These are phyloP conservation scores for Magallana ariakensis DNA, from an alignment of 1,140 invertebrate genomes.

Conservation along the genomic window DNA sequence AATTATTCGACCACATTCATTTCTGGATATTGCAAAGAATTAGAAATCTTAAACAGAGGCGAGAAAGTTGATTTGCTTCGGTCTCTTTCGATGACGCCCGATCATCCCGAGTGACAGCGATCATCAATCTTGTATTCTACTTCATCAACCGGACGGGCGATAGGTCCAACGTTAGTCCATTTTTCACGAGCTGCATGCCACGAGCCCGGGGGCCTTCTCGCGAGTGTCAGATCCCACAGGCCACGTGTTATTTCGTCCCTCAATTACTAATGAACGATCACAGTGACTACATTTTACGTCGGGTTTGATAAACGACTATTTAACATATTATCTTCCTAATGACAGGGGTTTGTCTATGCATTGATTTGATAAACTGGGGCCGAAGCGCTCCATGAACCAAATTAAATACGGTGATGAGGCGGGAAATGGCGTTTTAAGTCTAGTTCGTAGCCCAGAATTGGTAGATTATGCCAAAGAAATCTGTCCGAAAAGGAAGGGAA, in stretches of 20 bases:
- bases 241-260: neutral
- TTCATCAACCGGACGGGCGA: neutral
- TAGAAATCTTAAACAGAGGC: neutral
- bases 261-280: conserved; percentile 13
- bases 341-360: neutral
- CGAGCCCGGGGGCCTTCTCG: neutral
- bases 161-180: neutral
- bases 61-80: neutral
- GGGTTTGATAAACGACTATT: conserved; percentile 30
- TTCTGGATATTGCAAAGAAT: neutral
- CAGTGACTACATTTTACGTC: neutral
- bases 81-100: neutral
- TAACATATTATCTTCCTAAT: conserved; percentile 33
- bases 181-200: conserved; percentile 6
- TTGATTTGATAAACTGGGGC: neutral
- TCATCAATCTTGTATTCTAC: neutral
- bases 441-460: neutral
- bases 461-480: neutral
- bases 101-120: neutral
- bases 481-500: neutral
- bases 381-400: neutral
- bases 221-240: neutral
- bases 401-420: neutral
- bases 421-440: neutral
- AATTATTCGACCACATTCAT: no score